Conservation (phyloP, 2,797 vertebrate species). For the Platalea minor region DNA sequence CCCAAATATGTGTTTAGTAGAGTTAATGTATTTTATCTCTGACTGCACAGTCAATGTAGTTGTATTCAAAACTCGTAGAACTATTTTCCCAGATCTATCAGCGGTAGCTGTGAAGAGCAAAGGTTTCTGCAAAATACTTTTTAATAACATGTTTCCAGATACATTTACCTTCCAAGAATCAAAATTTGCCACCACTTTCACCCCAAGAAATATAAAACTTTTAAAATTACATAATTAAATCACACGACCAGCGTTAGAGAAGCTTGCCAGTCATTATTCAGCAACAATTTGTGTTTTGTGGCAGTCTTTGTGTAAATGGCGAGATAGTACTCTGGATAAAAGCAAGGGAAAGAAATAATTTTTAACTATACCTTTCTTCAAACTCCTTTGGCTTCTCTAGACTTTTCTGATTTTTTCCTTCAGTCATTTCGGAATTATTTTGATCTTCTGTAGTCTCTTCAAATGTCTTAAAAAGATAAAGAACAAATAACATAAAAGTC, state of each 20-base stretch:
- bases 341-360: background rate
- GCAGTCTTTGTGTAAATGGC: background rate
- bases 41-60: background rate
- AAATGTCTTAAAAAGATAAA: conserved; percentile 63
- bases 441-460: conserved; percentile 52
- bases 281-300: background rate
- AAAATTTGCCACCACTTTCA: background rate
- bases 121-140: background rate
- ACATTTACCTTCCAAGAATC: background rate
- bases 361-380: conserved; percentile 68
- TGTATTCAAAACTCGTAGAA: background rate
- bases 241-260: background rate
- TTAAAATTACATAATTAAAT: background rate
- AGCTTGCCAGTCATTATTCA: background rate
- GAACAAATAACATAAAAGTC: background rate
- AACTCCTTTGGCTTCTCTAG: conserved; percentile 53
- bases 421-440: conserved; percentile 27
- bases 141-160: background rate
- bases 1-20: background rate
- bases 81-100: background rate
- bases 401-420: conserved; percentile 47
- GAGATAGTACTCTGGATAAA: background rate
- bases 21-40: background rate
- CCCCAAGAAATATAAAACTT: background rate
- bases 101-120: background rate